These are phyloP conservation scores for Tragelaphus imberbis DNA, from an alignment of 2,113 vertebrate genomes.

Conservation along the genomic window DNA sequence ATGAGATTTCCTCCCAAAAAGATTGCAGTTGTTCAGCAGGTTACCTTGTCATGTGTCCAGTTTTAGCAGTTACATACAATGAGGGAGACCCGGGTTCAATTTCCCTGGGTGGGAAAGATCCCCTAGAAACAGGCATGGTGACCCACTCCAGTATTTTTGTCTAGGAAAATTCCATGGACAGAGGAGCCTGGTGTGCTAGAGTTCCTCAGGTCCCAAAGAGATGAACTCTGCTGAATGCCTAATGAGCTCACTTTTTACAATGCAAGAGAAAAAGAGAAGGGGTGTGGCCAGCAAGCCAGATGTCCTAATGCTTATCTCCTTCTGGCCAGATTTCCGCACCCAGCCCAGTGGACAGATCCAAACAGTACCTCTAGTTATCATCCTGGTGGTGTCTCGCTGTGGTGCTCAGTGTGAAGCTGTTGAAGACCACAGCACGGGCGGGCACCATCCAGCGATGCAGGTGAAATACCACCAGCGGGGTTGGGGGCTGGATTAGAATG, in stretches of 20 bases:
- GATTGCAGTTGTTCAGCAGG: too few relatives aligned
- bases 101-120: background rate
- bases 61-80: background rate
- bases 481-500: background rate
- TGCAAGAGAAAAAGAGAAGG: background rate
- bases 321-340: background rate
- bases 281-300: fast-evolving
- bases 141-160: background rate
- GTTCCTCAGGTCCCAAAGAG: background rate
- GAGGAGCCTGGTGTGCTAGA: fast-evolving
- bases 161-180: background rate
- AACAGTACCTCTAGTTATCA: fast-evolving
- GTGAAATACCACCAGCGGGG: too few relatives aligned
- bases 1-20: background rate
- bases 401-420: background rate
- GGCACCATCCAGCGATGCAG: too few relatives aligned
- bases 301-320: fast-evolving
- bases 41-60: background rate
- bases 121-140: background rate
- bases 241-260: fast-evolving
- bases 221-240: background rate
- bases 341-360: background rate
- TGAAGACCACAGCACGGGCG: fast-evolving
- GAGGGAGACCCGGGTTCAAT: fast-evolving
- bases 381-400: background rate